Conservation (phyloP, 2,797 vertebrate genomes). For the Poliocrania exsul region DNA sequence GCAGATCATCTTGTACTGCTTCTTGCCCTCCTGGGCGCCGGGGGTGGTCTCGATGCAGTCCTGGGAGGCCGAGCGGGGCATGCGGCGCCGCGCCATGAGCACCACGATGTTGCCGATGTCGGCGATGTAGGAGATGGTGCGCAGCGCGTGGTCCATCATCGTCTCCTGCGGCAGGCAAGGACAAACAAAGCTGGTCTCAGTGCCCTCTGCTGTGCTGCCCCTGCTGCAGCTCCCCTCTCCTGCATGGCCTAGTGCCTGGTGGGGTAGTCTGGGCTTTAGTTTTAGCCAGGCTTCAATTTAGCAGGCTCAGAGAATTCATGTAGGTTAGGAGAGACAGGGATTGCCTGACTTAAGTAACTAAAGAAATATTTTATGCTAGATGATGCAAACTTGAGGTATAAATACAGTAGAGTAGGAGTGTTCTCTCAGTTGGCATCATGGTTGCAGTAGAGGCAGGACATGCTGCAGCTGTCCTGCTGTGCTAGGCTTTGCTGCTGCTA, state of each 20-base stretch:
- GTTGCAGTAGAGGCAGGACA: too few species aligned
- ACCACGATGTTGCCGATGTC: conserved; percentile 99
- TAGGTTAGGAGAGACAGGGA: too few species aligned
- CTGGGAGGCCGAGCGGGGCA: conserved; percentile 94
- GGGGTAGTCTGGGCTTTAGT: too few species aligned
- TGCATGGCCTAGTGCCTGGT: neutral
- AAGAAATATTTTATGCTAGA: too few species aligned
- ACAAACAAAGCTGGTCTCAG: neutral
- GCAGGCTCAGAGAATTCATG: too few species aligned
- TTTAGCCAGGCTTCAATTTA: too few species aligned
- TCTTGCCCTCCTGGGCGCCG: conserved; percentile 92
- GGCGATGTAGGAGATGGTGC: conserved; percentile 97
- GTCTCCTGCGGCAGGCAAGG: conserved; percentile 83
- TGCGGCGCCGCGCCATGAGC: conserved; percentile 94
- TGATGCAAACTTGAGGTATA: too few species aligned
- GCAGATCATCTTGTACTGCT: conserved; percentile 99
- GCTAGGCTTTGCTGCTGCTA: too few species aligned
- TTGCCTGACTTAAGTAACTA: too few species aligned
- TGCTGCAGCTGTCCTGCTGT: too few species aligned
- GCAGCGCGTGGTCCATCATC: conserved; percentile 98
- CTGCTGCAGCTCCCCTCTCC: neutral
- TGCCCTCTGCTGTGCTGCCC: neutral
- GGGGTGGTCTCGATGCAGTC: conserved; percentile 98
- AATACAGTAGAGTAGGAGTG: too few species aligned
- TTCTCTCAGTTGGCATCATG: too few species aligned